Percentiles rank a stretch among this genome's conserved stretches.
These are phyloP conservation scores for Gymnoscopelus braueri DNA, from an alignment of 2,797 vertebrate genomes.

Conservation along the genomic window DNA sequence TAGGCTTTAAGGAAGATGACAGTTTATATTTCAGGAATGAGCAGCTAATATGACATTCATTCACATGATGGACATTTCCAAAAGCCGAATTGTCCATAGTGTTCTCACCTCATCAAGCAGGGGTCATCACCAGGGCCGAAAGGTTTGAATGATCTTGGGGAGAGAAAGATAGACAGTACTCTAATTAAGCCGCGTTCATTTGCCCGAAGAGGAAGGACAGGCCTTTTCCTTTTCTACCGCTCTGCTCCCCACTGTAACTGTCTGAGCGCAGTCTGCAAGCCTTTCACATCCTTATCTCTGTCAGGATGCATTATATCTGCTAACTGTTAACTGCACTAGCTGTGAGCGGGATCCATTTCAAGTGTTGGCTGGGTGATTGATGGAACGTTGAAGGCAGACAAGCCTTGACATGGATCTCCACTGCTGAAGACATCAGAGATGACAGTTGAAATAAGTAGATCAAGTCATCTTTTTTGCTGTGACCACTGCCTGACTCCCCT, in stretches of 20 bases:
- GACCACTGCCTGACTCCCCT: conserved; percentile 14
- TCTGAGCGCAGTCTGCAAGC: conserved; percentile 26
- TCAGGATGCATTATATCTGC: conserved; percentile 38
- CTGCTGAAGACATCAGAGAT: conserved; percentile 32
- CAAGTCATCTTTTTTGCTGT: conserved; percentile 40
- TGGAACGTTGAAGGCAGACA: conserved; percentile 51
- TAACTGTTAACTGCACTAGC: conserved; percentile 47
- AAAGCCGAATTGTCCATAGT: neutral
- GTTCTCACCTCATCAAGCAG: conserved; percentile 17
- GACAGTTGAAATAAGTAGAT: conserved; percentile 51
- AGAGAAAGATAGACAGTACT: conserved; percentile 40
- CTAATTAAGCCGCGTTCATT: conserved; percentile 70
- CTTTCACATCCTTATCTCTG: neutral
- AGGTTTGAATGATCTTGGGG: conserved; percentile 59
- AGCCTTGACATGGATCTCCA: conserved; percentile 48
- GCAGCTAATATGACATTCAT: conserved; percentile 17
- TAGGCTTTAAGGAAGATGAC: neutral
- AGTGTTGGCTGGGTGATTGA: conserved; percentile 48
- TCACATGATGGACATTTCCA: conserved; percentile 42
- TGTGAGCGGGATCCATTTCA: conserved; percentile 49
- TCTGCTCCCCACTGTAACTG: conserved; percentile 54
- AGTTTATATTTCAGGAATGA: conserved; percentile 13
- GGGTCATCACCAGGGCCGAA: conserved; percentile 57
- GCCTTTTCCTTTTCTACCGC: conserved; percentile 25
- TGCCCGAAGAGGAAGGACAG: conserved; percentile 24